phyloP scores from a whole-genome alignment of 2,113 vertebrate species.

The Erythrocebus patas region DNA sequence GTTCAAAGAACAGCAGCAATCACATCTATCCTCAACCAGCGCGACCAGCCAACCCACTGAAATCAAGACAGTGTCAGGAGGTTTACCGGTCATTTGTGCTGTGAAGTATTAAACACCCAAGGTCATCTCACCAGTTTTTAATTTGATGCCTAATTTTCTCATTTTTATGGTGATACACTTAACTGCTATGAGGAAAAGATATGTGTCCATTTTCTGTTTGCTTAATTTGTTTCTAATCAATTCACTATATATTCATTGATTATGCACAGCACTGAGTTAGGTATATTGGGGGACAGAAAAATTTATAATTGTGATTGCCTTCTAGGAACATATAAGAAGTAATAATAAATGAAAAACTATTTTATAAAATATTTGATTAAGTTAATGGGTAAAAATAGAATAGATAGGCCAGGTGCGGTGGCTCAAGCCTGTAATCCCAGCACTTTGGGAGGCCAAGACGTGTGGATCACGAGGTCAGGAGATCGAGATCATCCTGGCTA shows the following conservation, averaged over 20 bases:
- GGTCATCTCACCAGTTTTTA: background rate
- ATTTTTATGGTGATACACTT: background rate
- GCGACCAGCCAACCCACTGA: background rate
- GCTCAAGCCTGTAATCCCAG: no score
- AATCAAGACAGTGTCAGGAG: background rate
- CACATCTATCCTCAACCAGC: background rate
- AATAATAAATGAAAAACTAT: background rate
- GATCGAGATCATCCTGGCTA: no score
- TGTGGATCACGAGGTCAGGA: no score
- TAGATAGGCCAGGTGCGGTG: background rate
- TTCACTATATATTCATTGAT: background rate
- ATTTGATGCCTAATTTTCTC: background rate
- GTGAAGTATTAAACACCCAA: background rate
- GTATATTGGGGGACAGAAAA: background rate
- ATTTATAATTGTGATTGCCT: background rate
- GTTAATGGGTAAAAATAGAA: constrained; percentile 2
- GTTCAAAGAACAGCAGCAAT: background rate
- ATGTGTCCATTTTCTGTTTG: background rate
- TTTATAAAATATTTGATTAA: constrained; percentile 22
- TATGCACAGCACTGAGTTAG: background rate
- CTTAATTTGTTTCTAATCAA: constrained; percentile 33
- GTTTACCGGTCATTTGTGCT: background rate
- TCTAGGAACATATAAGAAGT: background rate
- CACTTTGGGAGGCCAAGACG: no score
- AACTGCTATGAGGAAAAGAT: background rate